Base-by-base conservation (phyloP, 2,797 vertebrate genomes). In the Brotula barbata region DNA sequence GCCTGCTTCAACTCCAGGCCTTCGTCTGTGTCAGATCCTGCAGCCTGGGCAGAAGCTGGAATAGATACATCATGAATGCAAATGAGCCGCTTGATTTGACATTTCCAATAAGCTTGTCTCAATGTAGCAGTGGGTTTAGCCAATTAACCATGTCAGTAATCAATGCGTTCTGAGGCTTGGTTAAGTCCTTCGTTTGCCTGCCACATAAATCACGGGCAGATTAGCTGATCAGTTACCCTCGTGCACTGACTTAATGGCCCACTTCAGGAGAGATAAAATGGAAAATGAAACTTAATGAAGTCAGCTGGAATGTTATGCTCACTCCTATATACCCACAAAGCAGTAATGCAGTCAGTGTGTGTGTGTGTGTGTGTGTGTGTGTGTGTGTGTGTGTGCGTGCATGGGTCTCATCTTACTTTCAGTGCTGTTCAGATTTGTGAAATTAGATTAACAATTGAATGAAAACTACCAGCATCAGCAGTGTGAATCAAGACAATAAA, bases 71-170 rank as follows among this genome's bases (percentile, higher is more conserved):
- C 90, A 92, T 78, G 84, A 89, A 92, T 92, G 89, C 87, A 92
- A 92, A 91, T 91, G 85, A 91, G 85, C 70, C 34, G 64, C 85
- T 89, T 83, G 86, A 90, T 90, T 91, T 91, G 91, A 93, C 90
- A 91, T 92, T 91, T 91, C 89, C 90, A 92, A 91, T 91, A 91
- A 92, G 89, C 87, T 82, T 28, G 81, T 90, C 86, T 90, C 85
- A 76, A 68, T 88, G 87, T 90, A 89, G 83, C 85, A 84, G 82
- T 87, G 86, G 88, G 85, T 89, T 91, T 89, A 89, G 87, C 90
- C 89, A 91, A 92, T 92, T 91, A 92, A 89, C 85, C 86, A 88
- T 89, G 90, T 91, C 89, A 89, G 89, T 90, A 92, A 92, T 93
- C 90, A 89, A 90, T 92, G 88, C 65, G 83, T 87, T 87, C 78